These are phyloP conservation scores for Cardinalis cardinalis DNA, from an alignment of 2,113 vertebrate genomes.

Conservation along the genomic window DNA sequence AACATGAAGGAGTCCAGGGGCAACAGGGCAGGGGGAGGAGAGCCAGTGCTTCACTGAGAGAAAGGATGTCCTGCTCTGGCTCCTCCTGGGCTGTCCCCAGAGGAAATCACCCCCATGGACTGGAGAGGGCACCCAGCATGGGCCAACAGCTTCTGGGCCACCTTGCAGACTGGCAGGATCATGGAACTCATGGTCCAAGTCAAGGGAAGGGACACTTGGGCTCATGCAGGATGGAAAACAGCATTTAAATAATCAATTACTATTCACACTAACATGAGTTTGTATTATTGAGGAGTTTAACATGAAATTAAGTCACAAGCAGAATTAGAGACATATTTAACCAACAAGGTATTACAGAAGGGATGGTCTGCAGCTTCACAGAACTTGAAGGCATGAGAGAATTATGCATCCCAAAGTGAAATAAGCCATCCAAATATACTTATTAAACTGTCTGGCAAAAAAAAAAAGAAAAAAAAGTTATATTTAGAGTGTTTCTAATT, in stretches of 20 bases:
- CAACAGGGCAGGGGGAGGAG: background rate
- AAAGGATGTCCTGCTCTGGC: background rate
- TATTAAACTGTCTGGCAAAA: background rate
- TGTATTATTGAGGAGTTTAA: background rate
- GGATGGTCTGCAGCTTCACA: background rate
- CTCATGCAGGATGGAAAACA: background rate
- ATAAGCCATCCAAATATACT: background rate
- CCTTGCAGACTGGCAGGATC: background rate
- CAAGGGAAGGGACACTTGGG: background rate
- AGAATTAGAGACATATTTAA: background rate
- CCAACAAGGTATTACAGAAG: background rate
- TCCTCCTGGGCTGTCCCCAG: background rate
- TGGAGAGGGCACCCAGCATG: background rate
- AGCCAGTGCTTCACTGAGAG: background rate
- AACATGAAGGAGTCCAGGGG: background rate
- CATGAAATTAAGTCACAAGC: background rate
- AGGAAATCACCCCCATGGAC: background rate
- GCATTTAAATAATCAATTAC: background rate
- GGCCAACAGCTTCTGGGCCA: background rate
- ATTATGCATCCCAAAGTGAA: background rate
- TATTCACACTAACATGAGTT: background rate
- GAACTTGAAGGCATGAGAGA: background rate
- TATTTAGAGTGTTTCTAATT: background rate
- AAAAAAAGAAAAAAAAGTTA: background rate
- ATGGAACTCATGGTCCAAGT: background rate